These are phyloP conservation scores for Urocolius indicus DNA, from an alignment of 2,113 vertebrate species.

Conservation along the genomic window DNA sequence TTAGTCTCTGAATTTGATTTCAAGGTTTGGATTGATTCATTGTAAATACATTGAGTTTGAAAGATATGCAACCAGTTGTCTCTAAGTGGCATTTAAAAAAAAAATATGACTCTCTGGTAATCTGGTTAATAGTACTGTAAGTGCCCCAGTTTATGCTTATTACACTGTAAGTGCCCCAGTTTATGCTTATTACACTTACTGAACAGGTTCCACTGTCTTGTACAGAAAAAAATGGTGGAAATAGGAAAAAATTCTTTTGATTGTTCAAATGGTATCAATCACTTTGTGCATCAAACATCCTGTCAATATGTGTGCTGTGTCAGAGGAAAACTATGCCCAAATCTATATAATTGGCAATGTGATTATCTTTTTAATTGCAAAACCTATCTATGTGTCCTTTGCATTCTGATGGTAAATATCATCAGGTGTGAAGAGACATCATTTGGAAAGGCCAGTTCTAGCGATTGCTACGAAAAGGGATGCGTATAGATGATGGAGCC, in stretches of 20 bases:
- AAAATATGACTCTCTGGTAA: constrained; percentile 77
- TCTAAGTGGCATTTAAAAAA: constrained; percentile 71
- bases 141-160: constrained; percentile 79
- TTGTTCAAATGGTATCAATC: constrained; percentile 69
- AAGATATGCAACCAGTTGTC: constrained; percentile 77
- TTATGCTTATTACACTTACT: constrained; percentile 81
- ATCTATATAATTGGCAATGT: constrained; percentile 18
- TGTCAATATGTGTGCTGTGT: background rate
- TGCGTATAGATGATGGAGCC: background rate
- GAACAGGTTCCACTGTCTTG: constrained; percentile 71
- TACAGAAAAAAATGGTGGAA: constrained; percentile 70
- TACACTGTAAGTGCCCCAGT: constrained; percentile 76
- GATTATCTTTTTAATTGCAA: constrained; percentile 57
- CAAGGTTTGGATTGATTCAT: constrained; percentile 71
- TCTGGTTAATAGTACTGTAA: constrained; percentile 76
- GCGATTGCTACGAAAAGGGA: background rate
- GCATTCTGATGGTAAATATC: background rate
- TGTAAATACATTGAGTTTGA: constrained; percentile 66
- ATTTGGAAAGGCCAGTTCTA: background rate
- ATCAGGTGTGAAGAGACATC: accelerated
- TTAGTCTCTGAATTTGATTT: constrained; percentile 76
- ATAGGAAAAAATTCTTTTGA: constrained; percentile 70
- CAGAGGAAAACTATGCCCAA: background rate
- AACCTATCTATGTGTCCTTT: background rate
- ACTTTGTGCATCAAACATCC: constrained; percentile 8